Conservation (phyloP, 2,113 vertebrate genomes). For the Rissa tridactyla region DNA sequence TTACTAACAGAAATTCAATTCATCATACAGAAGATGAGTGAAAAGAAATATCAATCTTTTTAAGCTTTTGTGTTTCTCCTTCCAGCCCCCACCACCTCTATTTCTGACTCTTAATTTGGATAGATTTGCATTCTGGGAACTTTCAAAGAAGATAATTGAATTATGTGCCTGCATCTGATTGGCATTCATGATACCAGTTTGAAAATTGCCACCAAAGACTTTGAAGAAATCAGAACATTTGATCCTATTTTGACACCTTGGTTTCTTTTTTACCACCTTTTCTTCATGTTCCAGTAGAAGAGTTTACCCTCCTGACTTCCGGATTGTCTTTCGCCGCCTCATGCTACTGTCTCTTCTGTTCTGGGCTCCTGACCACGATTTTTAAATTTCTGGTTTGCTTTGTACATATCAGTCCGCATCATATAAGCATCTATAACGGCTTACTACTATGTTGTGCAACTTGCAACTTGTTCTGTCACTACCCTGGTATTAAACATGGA, state of each 20-base stretch:
- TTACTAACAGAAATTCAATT: slow-evolving; percentile 24
- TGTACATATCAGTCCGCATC: background rate
- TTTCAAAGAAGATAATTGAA: background rate
- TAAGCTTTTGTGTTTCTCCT: slow-evolving; percentile 30
- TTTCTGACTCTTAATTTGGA: slow-evolving; percentile 27
- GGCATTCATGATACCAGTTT: background rate
- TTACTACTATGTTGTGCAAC: background rate
- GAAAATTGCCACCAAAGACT: background rate
- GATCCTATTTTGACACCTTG: background rate
- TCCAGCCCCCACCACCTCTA: background rate
- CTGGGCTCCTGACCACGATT: background rate
- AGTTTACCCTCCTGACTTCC: background rate
- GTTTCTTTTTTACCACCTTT: background rate
- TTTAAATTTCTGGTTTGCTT: background rate
- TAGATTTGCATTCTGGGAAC: slow-evolving; percentile 1
- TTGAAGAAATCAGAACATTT: background rate
- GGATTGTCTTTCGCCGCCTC: background rate
- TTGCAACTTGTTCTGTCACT: background rate
- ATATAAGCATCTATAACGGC: background rate
- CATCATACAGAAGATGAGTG: background rate
- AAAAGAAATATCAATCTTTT: slow-evolving; percentile 20
- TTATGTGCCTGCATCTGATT: background rate
- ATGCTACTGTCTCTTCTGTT: background rate
- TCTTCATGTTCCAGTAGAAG: background rate
- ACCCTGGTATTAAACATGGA: background rate